These are phyloP conservation scores for Drosophila gaucha DNA, from an alignment of 2,888 invertebrate species.

Conservation along the genomic window DNA sequence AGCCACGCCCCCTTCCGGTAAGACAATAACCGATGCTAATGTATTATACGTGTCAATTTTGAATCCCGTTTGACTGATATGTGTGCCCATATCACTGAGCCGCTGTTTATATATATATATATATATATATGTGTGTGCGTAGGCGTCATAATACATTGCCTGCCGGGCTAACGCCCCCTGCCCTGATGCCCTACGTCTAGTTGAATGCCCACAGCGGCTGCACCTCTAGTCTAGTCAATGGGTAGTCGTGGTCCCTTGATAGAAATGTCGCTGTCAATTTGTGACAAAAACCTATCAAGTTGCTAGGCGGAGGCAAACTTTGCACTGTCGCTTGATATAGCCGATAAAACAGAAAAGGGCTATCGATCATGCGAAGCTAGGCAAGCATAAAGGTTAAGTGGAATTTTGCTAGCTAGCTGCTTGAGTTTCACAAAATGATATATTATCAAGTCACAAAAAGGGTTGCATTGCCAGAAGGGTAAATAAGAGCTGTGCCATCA, in stretches of 20 bases:
- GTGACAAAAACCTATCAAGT: constrained; percentile 62
- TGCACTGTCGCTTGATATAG: constrained; percentile 16
- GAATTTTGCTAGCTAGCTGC: too few species aligned
- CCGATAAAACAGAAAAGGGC: not conserved
- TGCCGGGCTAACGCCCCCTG: not conserved
- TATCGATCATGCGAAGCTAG: constrained; percentile 45
- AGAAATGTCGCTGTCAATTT: constrained; percentile 55
- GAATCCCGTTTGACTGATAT: constrained; percentile 73
- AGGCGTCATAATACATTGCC: constrained; percentile 20
- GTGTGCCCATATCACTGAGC: constrained; percentile 31
- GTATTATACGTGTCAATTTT: constrained; percentile 75
- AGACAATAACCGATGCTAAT: constrained; percentile 74
- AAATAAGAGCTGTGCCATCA: too few species aligned
- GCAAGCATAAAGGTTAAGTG: not conserved
- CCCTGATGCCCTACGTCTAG: too few species aligned
- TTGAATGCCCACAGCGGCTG: not conserved
- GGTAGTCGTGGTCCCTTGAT: constrained; percentile 9
- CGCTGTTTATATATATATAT: not conserved
- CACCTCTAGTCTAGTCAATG: constrained; percentile 24
- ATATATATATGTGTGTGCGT: not conserved
- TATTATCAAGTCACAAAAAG: too few species aligned
- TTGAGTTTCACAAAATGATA: not conserved
- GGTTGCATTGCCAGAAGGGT: too few species aligned
- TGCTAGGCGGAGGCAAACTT: constrained; percentile 5
- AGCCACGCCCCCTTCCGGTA: constrained; percentile 33